A percentile compares a stretch with the other conserved stretches of the same genome.
phyloP scores from a whole-genome alignment of 2,888 invertebrate species.

The Gymnoscelis rufifasciata region DNA sequence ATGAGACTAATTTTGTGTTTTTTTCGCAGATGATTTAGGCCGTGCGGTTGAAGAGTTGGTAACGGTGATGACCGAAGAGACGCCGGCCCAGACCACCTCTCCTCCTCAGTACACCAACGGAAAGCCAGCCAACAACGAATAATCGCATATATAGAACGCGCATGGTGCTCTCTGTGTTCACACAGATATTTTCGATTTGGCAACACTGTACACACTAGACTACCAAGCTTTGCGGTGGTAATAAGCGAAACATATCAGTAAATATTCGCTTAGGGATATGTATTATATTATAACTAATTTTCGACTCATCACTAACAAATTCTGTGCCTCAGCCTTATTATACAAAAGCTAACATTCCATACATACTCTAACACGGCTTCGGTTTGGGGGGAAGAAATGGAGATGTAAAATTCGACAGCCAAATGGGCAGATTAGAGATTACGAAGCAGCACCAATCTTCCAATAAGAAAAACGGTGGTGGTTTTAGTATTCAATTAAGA shows the following conservation, averaged over 20 bases:
- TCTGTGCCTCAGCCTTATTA: conserved; percentile 50
- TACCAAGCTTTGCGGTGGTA: conserved; percentile 36
- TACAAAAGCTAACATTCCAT: conserved; percentile 64
- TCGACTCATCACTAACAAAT: conserved; percentile 76
- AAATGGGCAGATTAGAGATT: no score
- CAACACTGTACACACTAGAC: conserved; percentile 67
- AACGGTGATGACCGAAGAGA: conserved; percentile 91
- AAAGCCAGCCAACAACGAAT: conserved; percentile 59
- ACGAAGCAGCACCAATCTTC: neutral
- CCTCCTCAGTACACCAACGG: conserved; percentile 75
- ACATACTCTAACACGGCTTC: conserved; percentile 36
- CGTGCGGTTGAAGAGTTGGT: conserved; percentile 93
- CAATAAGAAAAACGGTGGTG: neutral
- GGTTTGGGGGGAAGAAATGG: conserved; percentile 33
- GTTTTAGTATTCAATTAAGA: no score
- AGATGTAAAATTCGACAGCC: no score
- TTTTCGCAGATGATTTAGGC: conserved; percentile 86
- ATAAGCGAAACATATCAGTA: conserved; percentile 13
- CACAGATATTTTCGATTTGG: conserved; percentile 45
- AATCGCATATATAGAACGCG: conserved; percentile 34
- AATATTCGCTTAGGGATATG: conserved; percentile 17
- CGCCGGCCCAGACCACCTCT: conserved; percentile 43
- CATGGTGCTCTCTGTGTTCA: conserved; percentile 43
- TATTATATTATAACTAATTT: conserved; percentile 57
- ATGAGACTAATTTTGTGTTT: neutral